These are phyloP conservation scores for Dendroctonus valens DNA, from an alignment of 1,140 invertebrate species.

Conservation along the genomic window DNA sequence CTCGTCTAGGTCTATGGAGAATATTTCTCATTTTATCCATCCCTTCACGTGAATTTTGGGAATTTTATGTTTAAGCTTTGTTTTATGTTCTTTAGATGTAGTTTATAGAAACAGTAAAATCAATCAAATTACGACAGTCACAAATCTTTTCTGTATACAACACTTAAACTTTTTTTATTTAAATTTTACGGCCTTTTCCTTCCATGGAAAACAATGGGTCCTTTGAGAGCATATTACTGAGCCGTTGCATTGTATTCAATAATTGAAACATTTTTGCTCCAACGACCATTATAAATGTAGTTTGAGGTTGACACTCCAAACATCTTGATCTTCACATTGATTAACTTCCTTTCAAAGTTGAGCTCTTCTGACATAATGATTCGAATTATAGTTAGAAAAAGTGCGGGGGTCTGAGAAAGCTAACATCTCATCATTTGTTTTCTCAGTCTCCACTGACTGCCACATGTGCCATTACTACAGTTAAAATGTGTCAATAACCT, in stretches of 20 bases:
- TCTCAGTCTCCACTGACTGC: background rate
- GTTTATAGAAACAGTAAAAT: no score
- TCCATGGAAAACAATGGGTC: slow-evolving; percentile 8
- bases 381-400: slow-evolving; percentile 8
- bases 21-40: no score
- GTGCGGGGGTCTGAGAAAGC: background rate
- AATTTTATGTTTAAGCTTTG: no score
- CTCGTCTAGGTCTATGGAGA: no score
- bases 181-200: slow-evolving; percentile 14
- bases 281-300: slow-evolving; percentile 12
- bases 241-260: slow-evolving; percentile 22
- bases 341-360: slow-evolving; percentile 1
- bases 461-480: slow-evolving; percentile 1
- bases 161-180: slow-evolving; percentile 6
- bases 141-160: slow-evolving; percentile 1
- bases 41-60: no score
- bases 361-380: slow-evolving; percentile 13
- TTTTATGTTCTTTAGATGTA: no score
- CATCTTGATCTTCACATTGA: slow-evolving; percentile 2
- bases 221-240: slow-evolving; percentile 9
- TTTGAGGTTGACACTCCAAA: slow-evolving; percentile 13
- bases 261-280: slow-evolving; percentile 14
- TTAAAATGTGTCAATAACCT: slow-evolving; percentile 24
- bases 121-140: background rate
- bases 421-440: slow-evolving; percentile 14